phyloP scores from a whole-genome alignment of 2,888 invertebrate species.

The Cerceris rybyensis region DNA sequence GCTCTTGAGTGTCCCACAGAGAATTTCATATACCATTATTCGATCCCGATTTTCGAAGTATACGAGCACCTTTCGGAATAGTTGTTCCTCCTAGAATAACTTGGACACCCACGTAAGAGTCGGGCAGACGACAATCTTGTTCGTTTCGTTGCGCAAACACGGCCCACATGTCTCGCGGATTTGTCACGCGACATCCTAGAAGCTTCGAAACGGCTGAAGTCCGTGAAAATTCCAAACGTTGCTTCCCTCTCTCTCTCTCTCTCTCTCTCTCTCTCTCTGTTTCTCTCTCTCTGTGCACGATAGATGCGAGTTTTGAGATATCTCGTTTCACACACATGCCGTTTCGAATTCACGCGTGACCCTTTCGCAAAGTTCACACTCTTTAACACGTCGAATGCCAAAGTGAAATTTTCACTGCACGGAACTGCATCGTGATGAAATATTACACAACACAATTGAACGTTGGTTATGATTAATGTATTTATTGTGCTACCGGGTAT shows the following conservation, averaged over 20 bases:
- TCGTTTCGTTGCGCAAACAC: conserved; percentile 58
- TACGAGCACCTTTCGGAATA: not conserved
- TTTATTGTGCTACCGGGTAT: too few species aligned
- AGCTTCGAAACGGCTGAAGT: conserved; percentile 9
- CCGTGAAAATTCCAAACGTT: conserved; percentile 21
- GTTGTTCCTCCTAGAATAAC: conserved; percentile 12
- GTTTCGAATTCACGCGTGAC: conserved; percentile 31
- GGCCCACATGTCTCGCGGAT: conserved; percentile 71
- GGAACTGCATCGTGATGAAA: too few species aligned
- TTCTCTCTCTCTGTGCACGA: conserved; percentile 2
- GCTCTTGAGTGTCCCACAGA: too few species aligned
- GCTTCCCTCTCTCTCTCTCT: conserved; percentile 6
- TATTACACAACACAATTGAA: too few species aligned
- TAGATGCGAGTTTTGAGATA: not conserved
- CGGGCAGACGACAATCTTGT: conserved; percentile 43
- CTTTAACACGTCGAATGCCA: conserved; percentile 19
- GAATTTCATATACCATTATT: not conserved
- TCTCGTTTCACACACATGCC: conserved; percentile 15
- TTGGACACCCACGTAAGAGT: conserved; percentile 39
- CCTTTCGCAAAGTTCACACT: conserved; percentile 27
- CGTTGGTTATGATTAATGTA: too few species aligned
- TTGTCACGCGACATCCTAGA: conserved; percentile 65
- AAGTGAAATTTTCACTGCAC: too few species aligned
- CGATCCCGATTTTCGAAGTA: conserved; percentile 1
- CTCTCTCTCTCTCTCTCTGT: conserved; percentile 22